Evolutionary conservation across 2,888 invertebrate species (phyloP).

Genomic region (Cataglyphis cursor): DNA sequence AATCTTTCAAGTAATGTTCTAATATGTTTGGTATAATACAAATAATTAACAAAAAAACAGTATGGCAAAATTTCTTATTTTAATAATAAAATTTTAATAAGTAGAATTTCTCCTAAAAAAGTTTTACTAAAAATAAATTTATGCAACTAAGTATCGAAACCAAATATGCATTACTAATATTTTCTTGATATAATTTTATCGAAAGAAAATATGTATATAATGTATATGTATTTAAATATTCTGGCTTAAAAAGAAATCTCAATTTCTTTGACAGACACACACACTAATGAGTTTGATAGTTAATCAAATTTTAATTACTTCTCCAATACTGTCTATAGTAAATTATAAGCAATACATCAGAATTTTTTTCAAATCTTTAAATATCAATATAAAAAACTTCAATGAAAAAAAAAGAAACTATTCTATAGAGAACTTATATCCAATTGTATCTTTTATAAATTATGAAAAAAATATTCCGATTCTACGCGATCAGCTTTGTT

Average conservation of each 20-base stretch:
- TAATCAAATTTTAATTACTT: neutral
- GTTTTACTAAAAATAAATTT: conserved; percentile 5
- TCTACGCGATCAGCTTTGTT: neutral
- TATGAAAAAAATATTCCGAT: neutral
- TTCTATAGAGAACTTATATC: neutral
- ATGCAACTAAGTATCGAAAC: neutral
- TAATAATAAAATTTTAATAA: neutral
- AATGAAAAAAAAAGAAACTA: neutral
- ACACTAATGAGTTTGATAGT: neutral
- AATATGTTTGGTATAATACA: neutral
- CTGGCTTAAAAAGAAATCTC: neutral
- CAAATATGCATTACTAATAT: neutral
- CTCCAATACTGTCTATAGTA: neutral
- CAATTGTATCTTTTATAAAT: neutral
- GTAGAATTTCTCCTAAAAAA: neutral
- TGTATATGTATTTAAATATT: neutral
- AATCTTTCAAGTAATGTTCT: neutral
- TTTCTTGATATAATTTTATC: neutral
- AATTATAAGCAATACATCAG: neutral
- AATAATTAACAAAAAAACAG: neutral
- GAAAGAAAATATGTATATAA: neutral
- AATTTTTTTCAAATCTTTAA: neutral
- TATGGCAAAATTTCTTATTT: neutral
- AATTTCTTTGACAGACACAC: neutral
- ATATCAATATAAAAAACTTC: neutral